These are phyloP conservation scores for Ochropacha duplaris DNA, from an alignment of 2,888 invertebrate genomes.

Conservation along the genomic window DNA sequence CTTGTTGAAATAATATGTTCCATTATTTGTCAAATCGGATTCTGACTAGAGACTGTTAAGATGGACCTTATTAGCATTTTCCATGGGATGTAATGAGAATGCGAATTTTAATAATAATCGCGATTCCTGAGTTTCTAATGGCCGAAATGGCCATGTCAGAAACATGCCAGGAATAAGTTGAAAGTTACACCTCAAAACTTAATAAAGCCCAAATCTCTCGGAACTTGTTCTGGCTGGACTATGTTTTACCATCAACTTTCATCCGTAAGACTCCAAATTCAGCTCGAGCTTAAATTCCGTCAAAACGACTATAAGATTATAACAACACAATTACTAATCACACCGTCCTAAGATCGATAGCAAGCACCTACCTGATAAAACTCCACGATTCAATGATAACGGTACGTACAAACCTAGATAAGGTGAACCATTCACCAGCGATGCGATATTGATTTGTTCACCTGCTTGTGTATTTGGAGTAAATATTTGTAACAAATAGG, in stretches of 20 bases:
- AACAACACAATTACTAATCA: constrained; percentile 37
- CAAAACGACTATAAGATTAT: constrained; percentile 26
- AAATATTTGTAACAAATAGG: constrained; percentile 44
- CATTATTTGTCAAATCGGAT: constrained; percentile 6
- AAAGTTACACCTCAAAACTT: no score
- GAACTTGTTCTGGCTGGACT: no score
- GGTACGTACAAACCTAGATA: constrained; percentile 55
- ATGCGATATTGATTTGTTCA: constrained; percentile 67
- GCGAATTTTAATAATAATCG: no score
- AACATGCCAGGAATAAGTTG: no score
- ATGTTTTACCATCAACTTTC: no score
- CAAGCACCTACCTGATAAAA: constrained; percentile 54
- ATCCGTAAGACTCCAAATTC: no score
- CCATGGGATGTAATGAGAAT: no score
- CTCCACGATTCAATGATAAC: constrained; percentile 57
- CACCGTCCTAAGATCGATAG: constrained; percentile 49
- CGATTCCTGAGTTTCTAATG: no score
- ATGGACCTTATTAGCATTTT: background rate
- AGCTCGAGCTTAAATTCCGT: background rate
- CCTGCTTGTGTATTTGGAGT: constrained; percentile 47
- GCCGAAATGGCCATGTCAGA: no score
- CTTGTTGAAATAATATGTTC: no score
- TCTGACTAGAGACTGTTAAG: constrained; percentile 11
- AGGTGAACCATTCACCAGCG: constrained; percentile 56
- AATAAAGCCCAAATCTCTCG: no score